Evolutionary conservation across 2,113 vertebrate species (phyloP).

Genomic region (Pongo pygmaeus): DNA sequence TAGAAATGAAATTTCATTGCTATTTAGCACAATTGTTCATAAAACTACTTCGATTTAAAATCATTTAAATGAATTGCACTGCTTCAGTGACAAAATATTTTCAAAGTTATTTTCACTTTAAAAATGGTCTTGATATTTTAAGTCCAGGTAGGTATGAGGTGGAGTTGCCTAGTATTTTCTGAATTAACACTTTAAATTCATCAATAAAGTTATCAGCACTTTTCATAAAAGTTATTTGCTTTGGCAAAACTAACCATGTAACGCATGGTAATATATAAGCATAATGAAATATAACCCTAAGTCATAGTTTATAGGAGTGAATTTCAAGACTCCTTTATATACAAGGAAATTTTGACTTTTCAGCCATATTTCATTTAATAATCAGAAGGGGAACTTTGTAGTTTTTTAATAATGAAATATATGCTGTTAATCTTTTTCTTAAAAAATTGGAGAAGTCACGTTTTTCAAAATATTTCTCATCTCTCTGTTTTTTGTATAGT

Average conservation of each 20-base stretch:
- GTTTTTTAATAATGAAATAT: not conserved
- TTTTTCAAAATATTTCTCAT: not conserved
- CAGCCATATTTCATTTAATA: not conserved
- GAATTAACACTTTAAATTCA: not conserved
- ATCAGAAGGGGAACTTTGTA: not conserved
- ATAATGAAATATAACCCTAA: not conserved
- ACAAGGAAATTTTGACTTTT: not conserved
- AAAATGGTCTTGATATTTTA: not conserved
- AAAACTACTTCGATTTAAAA: not conserved
- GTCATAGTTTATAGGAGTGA: not conserved
- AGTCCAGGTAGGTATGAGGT: not conserved
- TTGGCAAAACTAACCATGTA: not conserved
- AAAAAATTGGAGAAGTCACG: not conserved
- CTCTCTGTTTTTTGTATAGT: not conserved
- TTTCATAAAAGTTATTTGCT: not conserved
- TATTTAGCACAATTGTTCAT: not conserved
- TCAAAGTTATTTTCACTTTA: not conserved
- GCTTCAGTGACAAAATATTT: not conserved
- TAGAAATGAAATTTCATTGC: conserved; percentile 10
- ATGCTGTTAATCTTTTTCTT: not conserved
- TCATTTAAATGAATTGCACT: not conserved
- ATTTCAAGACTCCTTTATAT: not conserved
- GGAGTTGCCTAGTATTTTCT: not conserved
- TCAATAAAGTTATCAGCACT: not conserved
- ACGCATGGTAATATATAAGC: not conserved